phyloP scores from a whole-genome alignment of 2,888 invertebrate species.

The Tuta absoluta region DNA sequence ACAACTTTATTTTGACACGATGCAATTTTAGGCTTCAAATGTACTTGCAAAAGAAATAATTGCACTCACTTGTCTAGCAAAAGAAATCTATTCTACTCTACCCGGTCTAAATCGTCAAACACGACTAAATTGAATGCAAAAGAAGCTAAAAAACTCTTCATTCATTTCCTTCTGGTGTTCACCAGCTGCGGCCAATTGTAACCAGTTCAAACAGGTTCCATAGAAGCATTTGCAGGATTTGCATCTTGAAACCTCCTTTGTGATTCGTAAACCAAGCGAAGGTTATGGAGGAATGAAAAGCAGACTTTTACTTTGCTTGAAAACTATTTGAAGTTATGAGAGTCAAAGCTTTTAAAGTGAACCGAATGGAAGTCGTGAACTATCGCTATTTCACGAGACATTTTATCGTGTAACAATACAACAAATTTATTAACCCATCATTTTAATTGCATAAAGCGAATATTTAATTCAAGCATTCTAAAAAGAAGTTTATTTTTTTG shows the following conservation, averaged over 20 bases:
- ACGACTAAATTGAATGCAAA: conserved; percentile 53
- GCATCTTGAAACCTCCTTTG: conserved; percentile 58
- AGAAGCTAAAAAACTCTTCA: conserved; percentile 46
- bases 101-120: not conserved
- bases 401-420: too few species aligned
- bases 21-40: too few species aligned
- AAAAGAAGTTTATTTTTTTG: too few species aligned
- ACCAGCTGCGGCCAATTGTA: conserved; percentile 63
- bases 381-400: not conserved
- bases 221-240: conserved; percentile 57
- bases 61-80: too few species aligned
- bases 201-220: conserved; percentile 56
- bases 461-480: too few species aligned
- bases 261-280: conserved; percentile 48
- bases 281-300: conserved; percentile 48
- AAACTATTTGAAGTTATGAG: conserved; percentile 25
- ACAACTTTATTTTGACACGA: too few species aligned
- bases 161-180: conserved; percentile 60
- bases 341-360: conserved; percentile 17
- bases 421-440: too few species aligned
- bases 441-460: too few species aligned
- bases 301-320: conserved; percentile 34
- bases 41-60: too few species aligned
- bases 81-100: too few species aligned
- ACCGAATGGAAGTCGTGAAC: not conserved